phyloP scores from a whole-genome alignment of 2,888 invertebrate species.

The Aromia moschata region DNA sequence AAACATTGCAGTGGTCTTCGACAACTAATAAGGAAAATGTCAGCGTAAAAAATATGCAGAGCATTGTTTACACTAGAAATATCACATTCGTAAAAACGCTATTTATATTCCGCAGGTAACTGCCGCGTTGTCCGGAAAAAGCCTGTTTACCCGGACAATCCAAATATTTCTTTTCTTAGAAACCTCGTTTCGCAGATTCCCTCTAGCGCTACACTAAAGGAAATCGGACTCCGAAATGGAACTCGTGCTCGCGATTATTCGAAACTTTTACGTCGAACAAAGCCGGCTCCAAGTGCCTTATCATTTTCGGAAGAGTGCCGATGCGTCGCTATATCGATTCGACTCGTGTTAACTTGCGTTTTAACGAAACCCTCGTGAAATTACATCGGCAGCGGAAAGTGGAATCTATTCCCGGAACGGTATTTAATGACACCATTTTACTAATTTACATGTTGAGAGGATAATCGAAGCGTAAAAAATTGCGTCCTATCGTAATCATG shows the following conservation, averaged over 20 bases:
- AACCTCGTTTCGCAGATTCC: not conserved
- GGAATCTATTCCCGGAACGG: constrained; percentile 10
- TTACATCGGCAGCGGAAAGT: constrained; percentile 13
- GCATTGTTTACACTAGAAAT: no score
- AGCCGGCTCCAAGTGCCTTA: not conserved
- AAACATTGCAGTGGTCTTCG: no score
- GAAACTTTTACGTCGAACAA: not conserved
- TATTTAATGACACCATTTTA: constrained; percentile 8
- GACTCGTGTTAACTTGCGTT: not conserved
- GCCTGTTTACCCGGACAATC: constrained; percentile 8
- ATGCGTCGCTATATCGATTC: constrained; percentile 12
- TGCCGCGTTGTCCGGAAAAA: no score
- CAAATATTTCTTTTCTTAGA: no score
- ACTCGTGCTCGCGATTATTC: not conserved
- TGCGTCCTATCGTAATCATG: no score
- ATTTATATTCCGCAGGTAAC: no score
- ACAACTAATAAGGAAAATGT: no score
- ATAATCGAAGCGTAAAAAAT: no score
- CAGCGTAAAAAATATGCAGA: no score
- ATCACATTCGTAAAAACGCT: no score
- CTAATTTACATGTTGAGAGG: no score
- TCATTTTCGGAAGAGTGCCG: not conserved
- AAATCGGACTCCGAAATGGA: not conserved
- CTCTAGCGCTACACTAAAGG: not conserved
- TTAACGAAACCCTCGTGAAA: constrained; percentile 7